A percentile compares a stretch with the other conserved stretches of the same genome.
phyloP scores from a whole-genome alignment of 2,888 invertebrate species.

The Chaetogeoica ovagalla region DNA sequence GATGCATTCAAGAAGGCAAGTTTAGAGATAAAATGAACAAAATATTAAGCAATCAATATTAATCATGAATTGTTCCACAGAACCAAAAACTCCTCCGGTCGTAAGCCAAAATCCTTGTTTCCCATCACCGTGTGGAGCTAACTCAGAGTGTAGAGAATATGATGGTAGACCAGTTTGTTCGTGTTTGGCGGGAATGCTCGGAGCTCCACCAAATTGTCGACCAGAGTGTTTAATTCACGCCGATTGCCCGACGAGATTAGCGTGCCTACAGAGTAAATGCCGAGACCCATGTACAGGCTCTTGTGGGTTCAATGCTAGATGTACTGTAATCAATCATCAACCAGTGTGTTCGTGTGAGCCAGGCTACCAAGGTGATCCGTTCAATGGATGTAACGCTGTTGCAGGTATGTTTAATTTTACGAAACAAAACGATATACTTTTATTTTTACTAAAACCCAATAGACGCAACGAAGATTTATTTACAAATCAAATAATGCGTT shows the following conservation, averaged over 20 bases:
- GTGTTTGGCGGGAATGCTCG: constrained; percentile 74
- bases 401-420: constrained; percentile 56
- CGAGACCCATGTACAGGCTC: constrained; percentile 76
- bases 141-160: constrained; percentile 63
- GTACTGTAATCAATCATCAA: constrained; percentile 73
- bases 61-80: constrained; percentile 56
- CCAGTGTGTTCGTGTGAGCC: constrained; percentile 74
- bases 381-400: constrained; percentile 70
- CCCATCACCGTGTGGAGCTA: constrained; percentile 73
- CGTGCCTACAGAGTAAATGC: constrained; percentile 73
- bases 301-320: constrained; percentile 76
- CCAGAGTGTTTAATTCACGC: constrained; percentile 78
- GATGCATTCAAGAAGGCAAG: constrained; percentile 63
- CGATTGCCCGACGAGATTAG: constrained; percentile 74
- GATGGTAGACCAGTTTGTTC: constrained; percentile 73
- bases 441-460: constrained; percentile 21
- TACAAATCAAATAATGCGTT: constrained; percentile 1
- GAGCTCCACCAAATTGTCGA: constrained; percentile 76
- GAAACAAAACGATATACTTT: not conserved
- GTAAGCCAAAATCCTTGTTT: constrained; percentile 68
- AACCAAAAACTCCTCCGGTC: constrained; percentile 57
- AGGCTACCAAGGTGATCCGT: constrained; percentile 80
- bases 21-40: not conserved
- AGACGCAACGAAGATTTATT: not conserved
- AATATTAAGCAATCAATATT: not conserved